Base-by-base conservation (phyloP, 2,113 vertebrate genomes). In the Otocyon megalotis region DNA sequence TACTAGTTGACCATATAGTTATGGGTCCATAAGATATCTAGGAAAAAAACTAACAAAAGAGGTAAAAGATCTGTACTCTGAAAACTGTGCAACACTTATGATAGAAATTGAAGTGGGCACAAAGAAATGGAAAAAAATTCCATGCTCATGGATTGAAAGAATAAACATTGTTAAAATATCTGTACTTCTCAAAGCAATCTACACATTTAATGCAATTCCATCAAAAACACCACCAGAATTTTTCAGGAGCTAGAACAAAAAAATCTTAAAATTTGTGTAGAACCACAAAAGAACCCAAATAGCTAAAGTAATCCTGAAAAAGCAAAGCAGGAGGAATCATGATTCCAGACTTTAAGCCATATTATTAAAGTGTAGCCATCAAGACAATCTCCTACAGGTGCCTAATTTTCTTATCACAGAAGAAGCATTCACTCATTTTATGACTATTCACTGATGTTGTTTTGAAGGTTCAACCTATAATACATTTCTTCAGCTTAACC, bases 381-480 rank as follows among this genome's bases (percentile, higher is more conserved):
- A 69, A 69, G 67, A 35, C 32, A 69, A 32, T 20, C 13, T 69
- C 32, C 16, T 69, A 69, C n/a, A n/a, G 32, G 67, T 69, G 67
- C 67, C 53, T 91, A 60, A 86, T 86, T 86, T 91, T 79, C 72
- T 50, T 60, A 87, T 81, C 74, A 88, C 6, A 87, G 12, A 74
- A 63, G 28, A 17, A 53, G 16, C 48, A 22, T 88, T 56, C 35
- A n/a, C 28, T 92, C 56, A 16, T 20, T 0, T 48, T 88, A 15
- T 63, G 9, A 43, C n/a, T 26, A 14, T 53, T 65, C 54, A 56
- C 24, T 48, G 12, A 95, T 81, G 16, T 48, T 30, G 13, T 72
- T 81, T 48, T 85, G 30, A 79, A 95, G 65, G 2, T 32, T 85
- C 54, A 69, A 69, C 22, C 30, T 85, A 79, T 86, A 79, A 79